Evolutionary conservation across 2,888 invertebrate species (phyloP).

Genomic region (Cryptocephalus moraei): DNA sequence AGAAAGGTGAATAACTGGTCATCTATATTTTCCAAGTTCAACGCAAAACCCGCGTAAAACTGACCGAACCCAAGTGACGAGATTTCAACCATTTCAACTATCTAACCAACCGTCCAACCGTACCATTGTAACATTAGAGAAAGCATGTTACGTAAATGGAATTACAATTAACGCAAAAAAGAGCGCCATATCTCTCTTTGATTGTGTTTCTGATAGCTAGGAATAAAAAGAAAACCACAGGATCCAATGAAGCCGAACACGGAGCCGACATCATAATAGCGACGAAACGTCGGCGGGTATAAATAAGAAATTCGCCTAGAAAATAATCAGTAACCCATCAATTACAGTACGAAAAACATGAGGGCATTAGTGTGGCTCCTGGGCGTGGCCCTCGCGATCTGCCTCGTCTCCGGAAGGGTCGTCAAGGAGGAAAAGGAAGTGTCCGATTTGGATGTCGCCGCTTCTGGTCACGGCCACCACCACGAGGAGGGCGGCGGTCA

Average conservation of each 20-base stretch:
- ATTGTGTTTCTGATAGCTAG: no score
- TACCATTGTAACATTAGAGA: conserved; percentile 11
- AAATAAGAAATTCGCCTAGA: conserved; percentile 21
- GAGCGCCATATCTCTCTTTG: conserved; percentile 4
- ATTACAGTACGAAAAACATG: conserved; percentile 23
- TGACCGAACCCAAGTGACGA: no score
- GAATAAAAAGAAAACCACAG: no score
- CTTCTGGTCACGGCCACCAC: conserved; percentile 23
- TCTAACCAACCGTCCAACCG: not conserved
- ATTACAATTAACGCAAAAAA: conserved; percentile 21
- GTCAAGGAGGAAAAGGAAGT: conserved; percentile 27
- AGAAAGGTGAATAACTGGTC: no score
- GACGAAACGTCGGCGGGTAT: conserved; percentile 17
- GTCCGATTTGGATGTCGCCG: conserved; percentile 13
- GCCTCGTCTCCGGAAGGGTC: conserved; percentile 26
- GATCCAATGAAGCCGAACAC: no score
- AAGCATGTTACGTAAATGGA: conserved; percentile 34
- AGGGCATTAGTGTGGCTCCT: conserved; percentile 28
- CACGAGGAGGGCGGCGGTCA: conserved; percentile 60
- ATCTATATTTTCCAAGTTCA: no score
- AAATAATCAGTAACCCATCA: conserved; percentile 13
- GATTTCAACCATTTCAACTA: not conserved
- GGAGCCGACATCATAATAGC: no score
- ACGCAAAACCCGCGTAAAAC: no score
- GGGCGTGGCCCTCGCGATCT: conserved; percentile 27